phyloP scores from a whole-genome alignment of 2,113 vertebrate genomes.

The Amia ocellicauda region DNA sequence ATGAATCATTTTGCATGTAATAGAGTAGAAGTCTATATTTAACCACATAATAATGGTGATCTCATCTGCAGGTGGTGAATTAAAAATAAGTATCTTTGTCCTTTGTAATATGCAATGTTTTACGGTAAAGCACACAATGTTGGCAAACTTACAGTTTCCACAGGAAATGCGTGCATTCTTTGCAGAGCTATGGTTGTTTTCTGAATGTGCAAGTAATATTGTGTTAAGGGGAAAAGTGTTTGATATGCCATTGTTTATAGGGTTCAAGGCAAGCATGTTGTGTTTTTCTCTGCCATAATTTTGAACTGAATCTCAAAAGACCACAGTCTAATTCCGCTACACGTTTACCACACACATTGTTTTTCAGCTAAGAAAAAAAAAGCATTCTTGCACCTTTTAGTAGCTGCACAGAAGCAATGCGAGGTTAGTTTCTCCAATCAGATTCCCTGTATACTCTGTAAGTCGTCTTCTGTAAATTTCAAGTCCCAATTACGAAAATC shows the following conservation, averaged over 20 bases:
- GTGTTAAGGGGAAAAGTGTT: constrained; percentile 4
- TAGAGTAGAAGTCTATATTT: not conserved
- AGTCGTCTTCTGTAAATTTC: too few species aligned
- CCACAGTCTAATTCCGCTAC: too few species aligned
- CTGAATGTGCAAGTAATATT: constrained; percentile 20
- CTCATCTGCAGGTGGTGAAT: constrained; percentile 43
- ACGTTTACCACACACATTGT: too few species aligned
- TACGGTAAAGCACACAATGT: constrained; percentile 40
- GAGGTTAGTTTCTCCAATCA: too few species aligned
- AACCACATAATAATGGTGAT: not conserved
- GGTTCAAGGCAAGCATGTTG: not conserved
- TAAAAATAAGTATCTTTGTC: constrained; percentile 26
- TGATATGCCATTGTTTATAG: constrained; percentile 6
- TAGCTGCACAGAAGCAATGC: too few species aligned
- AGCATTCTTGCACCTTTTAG: too few species aligned
- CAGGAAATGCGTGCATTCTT: constrained; percentile 63
- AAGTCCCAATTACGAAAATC: too few species aligned
- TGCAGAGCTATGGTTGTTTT: constrained; percentile 37
- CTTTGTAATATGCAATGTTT: constrained; percentile 47
- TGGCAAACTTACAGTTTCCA: constrained; percentile 58
- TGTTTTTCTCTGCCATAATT: too few species aligned
- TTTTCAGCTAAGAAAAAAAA: too few species aligned
- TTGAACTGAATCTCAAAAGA: too few species aligned
- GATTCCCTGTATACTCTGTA: too few species aligned
- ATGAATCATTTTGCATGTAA: too few species aligned